Conservation (phyloP, 2,113 vertebrate genomes). For the Lasiurus cinereus region DNA sequence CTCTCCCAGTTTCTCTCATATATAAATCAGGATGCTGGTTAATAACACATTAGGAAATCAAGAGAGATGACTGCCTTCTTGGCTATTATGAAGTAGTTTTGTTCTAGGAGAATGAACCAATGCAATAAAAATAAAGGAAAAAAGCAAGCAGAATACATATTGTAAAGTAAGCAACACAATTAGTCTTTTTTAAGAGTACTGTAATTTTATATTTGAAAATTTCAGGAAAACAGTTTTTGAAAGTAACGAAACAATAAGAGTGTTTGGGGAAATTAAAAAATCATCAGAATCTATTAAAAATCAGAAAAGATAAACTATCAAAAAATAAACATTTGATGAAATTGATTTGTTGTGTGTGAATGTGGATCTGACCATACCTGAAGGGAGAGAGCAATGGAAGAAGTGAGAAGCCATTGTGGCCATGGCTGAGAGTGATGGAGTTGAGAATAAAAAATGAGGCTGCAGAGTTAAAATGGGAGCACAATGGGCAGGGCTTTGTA, state of each 20-base stretch:
- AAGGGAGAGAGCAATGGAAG: neutral
- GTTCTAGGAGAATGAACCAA: neutral
- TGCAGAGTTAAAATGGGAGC: neutral
- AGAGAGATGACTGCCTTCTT: neutral
- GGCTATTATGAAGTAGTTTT: neutral
- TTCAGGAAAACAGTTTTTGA: neutral
- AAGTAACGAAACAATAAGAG: neutral
- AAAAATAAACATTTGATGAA: neutral
- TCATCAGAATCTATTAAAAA: constrained; percentile 4
- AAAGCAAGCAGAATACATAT: neutral
- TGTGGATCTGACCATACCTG: neutral
- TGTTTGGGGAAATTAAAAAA: neutral
- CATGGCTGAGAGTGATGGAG: neutral
- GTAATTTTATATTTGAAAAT: constrained; percentile 7
- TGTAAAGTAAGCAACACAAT: neutral
- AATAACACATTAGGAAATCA: neutral
- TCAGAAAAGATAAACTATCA: neutral
- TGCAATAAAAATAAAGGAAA: neutral
- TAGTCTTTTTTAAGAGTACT: neutral
- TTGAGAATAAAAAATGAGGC: neutral
- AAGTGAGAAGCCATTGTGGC: neutral
- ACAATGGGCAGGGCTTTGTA: neutral
- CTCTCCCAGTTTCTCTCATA: neutral
- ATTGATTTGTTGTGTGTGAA: neutral
- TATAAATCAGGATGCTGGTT: neutral